Base-by-base conservation (phyloP, 35 echinoderm and acorn worm genomes). In the Lytechinus pictus region DNA sequence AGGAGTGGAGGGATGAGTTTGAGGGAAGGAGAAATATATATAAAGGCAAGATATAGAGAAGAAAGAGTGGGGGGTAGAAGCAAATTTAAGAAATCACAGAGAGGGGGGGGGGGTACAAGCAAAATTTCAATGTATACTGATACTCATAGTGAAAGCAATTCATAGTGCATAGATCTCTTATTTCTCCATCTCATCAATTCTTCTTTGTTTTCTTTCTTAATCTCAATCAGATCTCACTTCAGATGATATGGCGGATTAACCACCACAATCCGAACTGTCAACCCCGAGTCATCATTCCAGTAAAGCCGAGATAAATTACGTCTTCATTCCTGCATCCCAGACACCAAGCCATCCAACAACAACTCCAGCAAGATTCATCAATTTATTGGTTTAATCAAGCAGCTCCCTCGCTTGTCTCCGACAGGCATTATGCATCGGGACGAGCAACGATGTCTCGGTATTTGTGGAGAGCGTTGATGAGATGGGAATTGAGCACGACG, bases 341-440 rank as follows among this genome's bases (percentile, higher is more conserved):
- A 79, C 66, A n/a, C 66, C n/a, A 16, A 16, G 3, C 8, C 66
- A 16, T 24, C 66, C 66, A 24, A 79, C 66, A n/a, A 58, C 56
- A 79, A 79, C 66, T 79, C 19, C 12, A 16, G 66, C 6, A 24
- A 24, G 66, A 79, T 79, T 79, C 66, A 79, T 79, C 66, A 79
- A 79, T 79, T 79, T 79, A 79, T 79, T 79, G 66, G 66, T 79
- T 24, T 79, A 79, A 79, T 79, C 66, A 79, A 79, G 66, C 66
- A 79, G 66, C 66, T 24, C 66, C 66, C 66, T 79, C 16, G 66
- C 66, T 24, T 79, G 66, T 79, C 66, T 79, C 66, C 66, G 66
- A 19, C n/a, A 24, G 66, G 66, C 66, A 79, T 79, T 79, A 79
- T 79, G 66, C 4, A 24, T 14, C 66, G 66, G 66, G 66, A 79